Conservation (phyloP, 2,113 vertebrate genomes). For the Conger conger region DNA sequence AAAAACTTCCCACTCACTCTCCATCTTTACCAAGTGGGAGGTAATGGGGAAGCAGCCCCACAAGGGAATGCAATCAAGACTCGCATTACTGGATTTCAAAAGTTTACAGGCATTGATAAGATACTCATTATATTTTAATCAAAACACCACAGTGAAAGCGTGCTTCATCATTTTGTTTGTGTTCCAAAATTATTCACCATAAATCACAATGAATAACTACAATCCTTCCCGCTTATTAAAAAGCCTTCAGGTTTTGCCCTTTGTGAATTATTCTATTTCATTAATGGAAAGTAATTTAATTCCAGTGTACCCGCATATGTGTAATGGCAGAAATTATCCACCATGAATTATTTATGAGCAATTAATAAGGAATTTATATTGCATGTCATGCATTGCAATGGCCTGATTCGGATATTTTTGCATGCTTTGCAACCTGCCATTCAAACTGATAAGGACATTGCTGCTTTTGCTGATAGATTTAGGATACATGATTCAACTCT, state of each 20-base stretch:
- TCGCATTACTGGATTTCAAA: background rate
- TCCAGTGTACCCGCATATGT: background rate
- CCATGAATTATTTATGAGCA: background rate
- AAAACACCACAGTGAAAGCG: background rate
- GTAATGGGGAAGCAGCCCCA: background rate
- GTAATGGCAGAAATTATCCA: background rate
- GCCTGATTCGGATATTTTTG: background rate
- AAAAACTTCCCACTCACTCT: background rate
- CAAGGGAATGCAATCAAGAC: background rate
- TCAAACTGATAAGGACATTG: background rate
- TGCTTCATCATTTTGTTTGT: background rate
- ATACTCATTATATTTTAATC: background rate
- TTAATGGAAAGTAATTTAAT: background rate
- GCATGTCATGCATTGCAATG: background rate
- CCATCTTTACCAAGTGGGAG: background rate
- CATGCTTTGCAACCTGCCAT: background rate
- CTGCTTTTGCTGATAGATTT: background rate
- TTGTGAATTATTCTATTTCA: background rate
- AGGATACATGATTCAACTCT: background rate
- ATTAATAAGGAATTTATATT: constrained; percentile 1
- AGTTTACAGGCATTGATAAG: background rate
- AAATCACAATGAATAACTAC: background rate
- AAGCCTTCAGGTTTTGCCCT: background rate
- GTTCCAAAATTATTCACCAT: background rate
- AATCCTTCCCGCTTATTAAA: background rate